Conservation (phyloP, 2,888 invertebrate species). For the Leptinotarsa rubiginosa region DNA sequence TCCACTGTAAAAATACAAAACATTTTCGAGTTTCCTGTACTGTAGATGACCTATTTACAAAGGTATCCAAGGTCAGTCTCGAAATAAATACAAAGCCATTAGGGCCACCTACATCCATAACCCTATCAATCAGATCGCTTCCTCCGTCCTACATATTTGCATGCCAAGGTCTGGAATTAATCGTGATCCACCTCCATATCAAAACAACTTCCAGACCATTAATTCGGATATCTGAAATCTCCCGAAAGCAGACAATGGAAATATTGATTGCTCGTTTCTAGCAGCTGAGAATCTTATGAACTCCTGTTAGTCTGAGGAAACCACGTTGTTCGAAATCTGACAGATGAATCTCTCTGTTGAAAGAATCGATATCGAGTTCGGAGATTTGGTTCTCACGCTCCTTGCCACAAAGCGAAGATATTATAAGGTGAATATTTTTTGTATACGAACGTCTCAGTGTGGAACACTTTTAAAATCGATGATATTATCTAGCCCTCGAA, state of each 20-base stretch:
- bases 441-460: too few relatives aligned
- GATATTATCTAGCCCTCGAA: neutral
- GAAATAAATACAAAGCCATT: neutral
- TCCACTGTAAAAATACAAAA: too few relatives aligned
- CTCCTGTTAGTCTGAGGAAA: slow-evolving; percentile 3
- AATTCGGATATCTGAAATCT: neutral
- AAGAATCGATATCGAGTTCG: neutral
- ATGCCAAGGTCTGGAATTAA: slow-evolving; percentile 4
- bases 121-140: neutral
- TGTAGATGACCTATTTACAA: neutral
- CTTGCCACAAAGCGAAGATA: neutral
- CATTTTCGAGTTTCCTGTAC: too few relatives aligned
- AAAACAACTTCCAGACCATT: slow-evolving; percentile 5
- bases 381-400: neutral
- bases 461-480: neutral
- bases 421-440: neutral
- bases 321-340: slow-evolving; percentile 1
- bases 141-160: slow-evolving; percentile 8
- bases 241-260: neutral
- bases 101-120: neutral
- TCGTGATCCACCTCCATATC: neutral
- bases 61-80: slow-evolving; percentile 1
- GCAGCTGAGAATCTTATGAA: slow-evolving; percentile 13
- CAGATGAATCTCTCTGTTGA: slow-evolving; percentile 4
- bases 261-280: neutral